Evolutionary conservation across 2,113 vertebrate species (phyloP).

Genomic region (Mastomys natalensis): DNA sequence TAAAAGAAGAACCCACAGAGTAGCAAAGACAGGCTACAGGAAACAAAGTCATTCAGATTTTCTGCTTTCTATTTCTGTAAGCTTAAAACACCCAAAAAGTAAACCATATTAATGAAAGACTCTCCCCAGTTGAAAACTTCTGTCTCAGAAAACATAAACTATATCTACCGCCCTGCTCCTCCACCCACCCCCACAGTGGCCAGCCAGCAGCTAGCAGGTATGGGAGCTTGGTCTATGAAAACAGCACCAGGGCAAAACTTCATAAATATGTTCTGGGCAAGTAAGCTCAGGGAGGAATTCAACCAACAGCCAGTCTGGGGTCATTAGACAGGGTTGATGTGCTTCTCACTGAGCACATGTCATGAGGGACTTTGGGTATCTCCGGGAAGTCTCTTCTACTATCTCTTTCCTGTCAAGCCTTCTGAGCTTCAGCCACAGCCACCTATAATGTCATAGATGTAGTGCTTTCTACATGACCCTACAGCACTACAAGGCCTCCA

Average conservation of each 20-base stretch:
- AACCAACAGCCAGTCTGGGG: not conserved
- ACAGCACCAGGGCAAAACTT: not conserved
- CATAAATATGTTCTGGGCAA: not conserved
- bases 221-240: not conserved
- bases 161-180: not conserved
- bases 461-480: not conserved
- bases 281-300: not conserved
- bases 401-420: not conserved
- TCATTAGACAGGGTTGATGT: not conserved
- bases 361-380: not conserved
- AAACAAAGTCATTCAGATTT: not conserved
- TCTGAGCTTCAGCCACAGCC: not conserved
- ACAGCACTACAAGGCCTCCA: not conserved
- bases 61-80: not conserved
- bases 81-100: constrained; percentile 9
- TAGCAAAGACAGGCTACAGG: no score
- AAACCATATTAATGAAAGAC: not conserved
- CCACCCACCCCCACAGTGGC: no score
- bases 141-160: not conserved
- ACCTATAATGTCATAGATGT: not conserved
- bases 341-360: not conserved
- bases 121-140: not conserved
- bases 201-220: not conserved
- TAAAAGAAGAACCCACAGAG: no score
- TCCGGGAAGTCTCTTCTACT: not conserved